Evolutionary conservation across 2,888 invertebrate genomes (phyloP).

Genomic region (Amiota minor): DNA sequence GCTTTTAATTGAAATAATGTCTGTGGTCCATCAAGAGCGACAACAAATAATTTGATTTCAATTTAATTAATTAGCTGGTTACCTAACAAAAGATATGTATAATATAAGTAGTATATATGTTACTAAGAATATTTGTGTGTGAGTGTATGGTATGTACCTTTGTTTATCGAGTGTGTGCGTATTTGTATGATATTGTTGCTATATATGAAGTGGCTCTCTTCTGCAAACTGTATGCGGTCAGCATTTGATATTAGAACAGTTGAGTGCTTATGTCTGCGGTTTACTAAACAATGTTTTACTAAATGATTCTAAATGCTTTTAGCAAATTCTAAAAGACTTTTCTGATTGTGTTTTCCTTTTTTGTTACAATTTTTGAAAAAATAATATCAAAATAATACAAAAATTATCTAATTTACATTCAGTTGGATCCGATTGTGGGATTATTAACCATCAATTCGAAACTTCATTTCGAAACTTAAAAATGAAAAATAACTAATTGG

Average conservation of each 20-base stretch:
- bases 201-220: conserved; percentile 59
- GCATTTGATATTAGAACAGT: not conserved
- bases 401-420: not conserved
- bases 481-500: no score
- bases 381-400: not conserved
- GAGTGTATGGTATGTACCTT: conserved; percentile 38
- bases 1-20: conserved; percentile 11
- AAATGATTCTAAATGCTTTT: not conserved
- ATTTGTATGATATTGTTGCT: conserved; percentile 38
- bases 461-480: no score
- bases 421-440: no score
- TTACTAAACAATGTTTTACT: not conserved
- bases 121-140: conserved; percentile 27
- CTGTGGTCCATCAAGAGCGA: conserved; percentile 64
- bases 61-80: conserved; percentile 69
- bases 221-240: conserved; percentile 28
- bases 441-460: no score
- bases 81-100: conserved; percentile 50
- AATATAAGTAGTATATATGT: conserved; percentile 14
- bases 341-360: no score
- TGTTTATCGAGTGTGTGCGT: conserved; percentile 9
- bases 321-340: not conserved
- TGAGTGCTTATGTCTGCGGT: conserved; percentile 4
- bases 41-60: conserved; percentile 72
- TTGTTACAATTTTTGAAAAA: not conserved